A percentile compares a stretch with the other conserved stretches of the same genome.
These are phyloP conservation scores for Pterocles burchelli DNA, from an alignment of 2,113 vertebrate genomes.

Conservation along the genomic window DNA sequence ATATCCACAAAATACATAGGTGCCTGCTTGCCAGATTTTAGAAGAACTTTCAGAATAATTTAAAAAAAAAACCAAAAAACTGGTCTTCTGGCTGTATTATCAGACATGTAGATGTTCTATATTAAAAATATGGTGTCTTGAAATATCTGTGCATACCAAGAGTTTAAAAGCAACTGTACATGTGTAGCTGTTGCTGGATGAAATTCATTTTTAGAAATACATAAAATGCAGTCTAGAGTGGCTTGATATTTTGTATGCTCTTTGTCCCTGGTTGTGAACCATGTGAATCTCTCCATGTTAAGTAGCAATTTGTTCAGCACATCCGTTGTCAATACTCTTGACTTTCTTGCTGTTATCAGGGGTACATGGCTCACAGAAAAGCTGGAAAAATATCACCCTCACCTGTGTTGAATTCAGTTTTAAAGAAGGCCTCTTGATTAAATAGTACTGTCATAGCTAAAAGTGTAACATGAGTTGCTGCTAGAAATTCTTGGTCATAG, in stretches of 20 bases:
- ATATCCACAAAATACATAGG: background rate
- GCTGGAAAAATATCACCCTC: background rate
- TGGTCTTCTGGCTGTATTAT: background rate
- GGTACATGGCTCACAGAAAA: background rate
- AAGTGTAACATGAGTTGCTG: background rate
- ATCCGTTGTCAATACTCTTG: background rate
- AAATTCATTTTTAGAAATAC: background rate
- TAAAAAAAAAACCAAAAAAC: background rate
- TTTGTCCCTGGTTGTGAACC: background rate
- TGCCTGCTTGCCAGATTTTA: background rate
- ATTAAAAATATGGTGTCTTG: fast-evolving
- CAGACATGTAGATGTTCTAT: background rate
- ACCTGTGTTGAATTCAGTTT: background rate
- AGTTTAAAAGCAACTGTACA: background rate
- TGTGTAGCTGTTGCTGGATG: background rate
- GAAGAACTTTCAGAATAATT: background rate
- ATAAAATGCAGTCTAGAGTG: background rate
- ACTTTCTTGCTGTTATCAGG: background rate
- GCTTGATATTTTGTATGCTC: background rate
- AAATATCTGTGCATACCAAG: background rate
- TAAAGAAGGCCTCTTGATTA: background rate
- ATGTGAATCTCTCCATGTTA: background rate
- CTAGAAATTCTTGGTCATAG: background rate
- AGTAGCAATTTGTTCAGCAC: background rate
- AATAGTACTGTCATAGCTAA: background rate